Percentiles rank a stretch among this genome's conserved stretches.
Conservation (phyloP, 1,140 invertebrate genomes). For the Nasonia vitripennis region DNA sequence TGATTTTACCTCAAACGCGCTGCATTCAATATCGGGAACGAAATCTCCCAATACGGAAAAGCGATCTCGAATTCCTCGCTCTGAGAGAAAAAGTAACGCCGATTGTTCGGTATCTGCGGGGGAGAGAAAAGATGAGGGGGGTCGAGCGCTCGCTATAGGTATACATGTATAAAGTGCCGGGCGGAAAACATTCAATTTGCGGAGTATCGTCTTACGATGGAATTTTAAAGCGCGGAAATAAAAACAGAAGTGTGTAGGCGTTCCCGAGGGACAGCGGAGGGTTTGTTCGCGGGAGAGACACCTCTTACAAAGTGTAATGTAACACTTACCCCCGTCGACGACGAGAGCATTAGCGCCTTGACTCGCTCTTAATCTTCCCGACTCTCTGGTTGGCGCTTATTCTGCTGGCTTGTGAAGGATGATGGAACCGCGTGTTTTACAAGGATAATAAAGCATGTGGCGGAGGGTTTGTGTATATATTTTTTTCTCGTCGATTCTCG, state of each 20-base stretch:
- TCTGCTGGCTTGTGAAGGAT: constrained; percentile 30
- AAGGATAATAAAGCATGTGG: constrained; percentile 39
- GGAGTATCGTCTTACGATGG: constrained; percentile 67
- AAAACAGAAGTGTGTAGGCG: constrained; percentile 56
- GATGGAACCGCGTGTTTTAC: constrained; percentile 46
- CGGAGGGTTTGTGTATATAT: constrained; percentile 8
- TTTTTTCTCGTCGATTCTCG: background rate
- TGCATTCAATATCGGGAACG: background rate
- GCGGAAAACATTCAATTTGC: constrained; percentile 69
- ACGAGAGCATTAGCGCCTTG: constrained; percentile 44
- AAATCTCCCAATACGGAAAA: background rate
- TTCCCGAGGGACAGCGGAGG: constrained; percentile 40
- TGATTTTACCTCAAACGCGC: background rate
- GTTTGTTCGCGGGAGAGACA: constrained; percentile 49
- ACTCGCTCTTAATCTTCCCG: constrained; percentile 39
- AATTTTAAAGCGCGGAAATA: constrained; percentile 66
- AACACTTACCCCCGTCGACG: constrained; percentile 53
- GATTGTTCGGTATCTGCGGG: constrained; percentile 12
- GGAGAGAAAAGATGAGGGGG: background rate
- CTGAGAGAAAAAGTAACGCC: background rate
- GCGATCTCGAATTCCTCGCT: background rate
- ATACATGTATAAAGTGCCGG: constrained; percentile 51
- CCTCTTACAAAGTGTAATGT: constrained; percentile 62
- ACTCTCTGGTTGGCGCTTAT: background rate
- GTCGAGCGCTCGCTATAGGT: background rate